Percentiles rank a stretch among this genome's conserved stretches.
Conservation (phyloP, 2,113 vertebrate genomes). For the Smithornis capensis region DNA sequence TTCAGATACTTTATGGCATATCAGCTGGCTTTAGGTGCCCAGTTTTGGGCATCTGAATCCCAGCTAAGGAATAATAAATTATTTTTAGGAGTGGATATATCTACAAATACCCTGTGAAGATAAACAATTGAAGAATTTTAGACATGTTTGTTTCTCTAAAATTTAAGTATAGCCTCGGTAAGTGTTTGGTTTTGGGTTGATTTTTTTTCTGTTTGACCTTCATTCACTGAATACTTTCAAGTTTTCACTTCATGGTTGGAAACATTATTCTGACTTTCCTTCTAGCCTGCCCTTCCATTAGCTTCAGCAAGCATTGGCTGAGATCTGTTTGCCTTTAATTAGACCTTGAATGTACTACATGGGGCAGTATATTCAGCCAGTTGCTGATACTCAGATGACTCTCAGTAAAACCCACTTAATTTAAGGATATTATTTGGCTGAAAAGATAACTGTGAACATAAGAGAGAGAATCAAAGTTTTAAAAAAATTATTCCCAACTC, state of each 20-base stretch:
- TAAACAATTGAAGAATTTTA: neutral
- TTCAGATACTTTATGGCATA: neutral
- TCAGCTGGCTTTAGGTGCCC: neutral
- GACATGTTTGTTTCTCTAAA: neutral
- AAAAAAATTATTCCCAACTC: neutral
- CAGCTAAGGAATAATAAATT: neutral
- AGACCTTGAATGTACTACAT: neutral
- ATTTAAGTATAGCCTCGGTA: neutral
- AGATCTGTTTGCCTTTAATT: neutral
- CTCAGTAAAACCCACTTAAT: neutral
- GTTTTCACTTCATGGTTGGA: neutral
- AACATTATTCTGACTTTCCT: neutral
- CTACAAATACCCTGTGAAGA: neutral
- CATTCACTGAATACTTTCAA: neutral
- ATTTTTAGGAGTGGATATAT: neutral
- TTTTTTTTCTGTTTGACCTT: neutral
- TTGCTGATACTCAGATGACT: neutral
- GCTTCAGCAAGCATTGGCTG: neutral
- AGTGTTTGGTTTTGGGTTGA: accelerated
- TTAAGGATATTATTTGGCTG: neutral
- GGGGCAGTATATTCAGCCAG: neutral
- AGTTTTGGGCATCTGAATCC: neutral
- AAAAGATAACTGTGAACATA: neutral
- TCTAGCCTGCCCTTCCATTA: neutral
- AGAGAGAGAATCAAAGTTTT: neutral